phyloP scores from a whole-genome alignment of 2,888 invertebrate genomes.

The Amphiduros pacificus region DNA sequence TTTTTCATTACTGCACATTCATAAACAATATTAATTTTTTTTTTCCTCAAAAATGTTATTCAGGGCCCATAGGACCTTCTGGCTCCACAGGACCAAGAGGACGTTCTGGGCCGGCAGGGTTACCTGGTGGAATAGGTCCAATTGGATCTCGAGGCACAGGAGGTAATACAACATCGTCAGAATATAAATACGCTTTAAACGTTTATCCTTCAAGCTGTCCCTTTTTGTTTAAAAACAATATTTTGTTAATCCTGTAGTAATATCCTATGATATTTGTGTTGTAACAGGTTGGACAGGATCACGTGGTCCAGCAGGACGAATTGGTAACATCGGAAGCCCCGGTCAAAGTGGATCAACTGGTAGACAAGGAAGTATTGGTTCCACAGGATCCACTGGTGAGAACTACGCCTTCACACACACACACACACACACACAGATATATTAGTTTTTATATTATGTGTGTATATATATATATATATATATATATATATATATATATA shows the following conservation, averaged over 20 bases:
- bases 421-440: no score
- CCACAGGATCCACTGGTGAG: constrained; percentile 8
- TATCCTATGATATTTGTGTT: no score
- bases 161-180: no score
- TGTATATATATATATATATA: no score
- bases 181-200: no score
- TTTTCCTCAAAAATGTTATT: not conserved
- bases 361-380: constrained; percentile 4
- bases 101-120: constrained; percentile 4
- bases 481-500: no score
- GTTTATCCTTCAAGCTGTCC: no score
- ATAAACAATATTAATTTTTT: not conserved
- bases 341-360: constrained; percentile 9
- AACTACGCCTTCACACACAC: no score
- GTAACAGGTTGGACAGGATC: constrained; percentile 15
- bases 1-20: not conserved
- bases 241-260: no score
- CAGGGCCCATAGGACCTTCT: constrained; percentile 1
- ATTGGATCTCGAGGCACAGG: no score
- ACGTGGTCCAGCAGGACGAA: constrained; percentile 3
- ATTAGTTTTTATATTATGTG: no score
- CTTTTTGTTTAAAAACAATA: no score
- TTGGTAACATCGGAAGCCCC: constrained; percentile 5
- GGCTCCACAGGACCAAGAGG: constrained; percentile 6
- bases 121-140: constrained; percentile 9